Percentiles rank a stretch among this genome's conserved stretches.
Evolutionary conservation across 92 coral and sea anemone genomes (phyloP).

Genomic region (Scolanthus callimorphus): DNA sequence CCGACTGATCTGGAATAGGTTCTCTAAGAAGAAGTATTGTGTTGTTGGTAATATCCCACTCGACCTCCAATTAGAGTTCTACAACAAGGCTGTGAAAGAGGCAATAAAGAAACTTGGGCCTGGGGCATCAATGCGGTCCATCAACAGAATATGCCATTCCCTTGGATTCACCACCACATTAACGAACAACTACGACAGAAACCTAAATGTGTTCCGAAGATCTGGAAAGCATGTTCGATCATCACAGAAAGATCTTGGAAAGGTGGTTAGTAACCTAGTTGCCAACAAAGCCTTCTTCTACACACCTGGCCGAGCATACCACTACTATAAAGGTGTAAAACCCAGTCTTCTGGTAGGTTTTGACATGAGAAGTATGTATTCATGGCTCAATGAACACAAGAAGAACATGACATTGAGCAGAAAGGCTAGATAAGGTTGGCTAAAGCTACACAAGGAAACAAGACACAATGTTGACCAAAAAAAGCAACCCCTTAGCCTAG

Average conservation of each 20-base stretch:
- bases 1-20: slow-evolving; percentile 66
- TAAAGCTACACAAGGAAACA: no score
- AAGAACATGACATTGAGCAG: slow-evolving; percentile 54
- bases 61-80: slow-evolving; percentile 55
- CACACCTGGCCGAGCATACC: slow-evolving; percentile 53
- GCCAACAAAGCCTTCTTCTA: slow-evolving; percentile 43
- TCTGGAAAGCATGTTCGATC: slow-evolving; percentile 58
- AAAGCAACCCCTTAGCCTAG: no score
- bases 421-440: slow-evolving; percentile 40
- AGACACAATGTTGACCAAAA: no score
- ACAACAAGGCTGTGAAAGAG: slow-evolving; percentile 59
- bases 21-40: slow-evolving; percentile 57
- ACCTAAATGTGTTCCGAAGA: slow-evolving; percentile 41
- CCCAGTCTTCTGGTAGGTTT: slow-evolving; percentile 60
- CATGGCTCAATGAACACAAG: slow-evolving; percentile 64
- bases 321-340: slow-evolving; percentile 22
- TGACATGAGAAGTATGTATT: slow-evolving; percentile 53
- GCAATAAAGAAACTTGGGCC: slow-evolving; percentile 73
- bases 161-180: slow-evolving; percentile 49
- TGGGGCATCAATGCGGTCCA: slow-evolving; percentile 42
- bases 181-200: slow-evolving; percentile 40
- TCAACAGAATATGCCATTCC: slow-evolving; percentile 63
- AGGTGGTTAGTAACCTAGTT: slow-evolving; percentile 48
- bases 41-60: slow-evolving; percentile 61
- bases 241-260: slow-evolving; percentile 48